Base-by-base conservation (phyloP, 2,113 vertebrate species). In the Datnioides undecimradiatus region DNA sequence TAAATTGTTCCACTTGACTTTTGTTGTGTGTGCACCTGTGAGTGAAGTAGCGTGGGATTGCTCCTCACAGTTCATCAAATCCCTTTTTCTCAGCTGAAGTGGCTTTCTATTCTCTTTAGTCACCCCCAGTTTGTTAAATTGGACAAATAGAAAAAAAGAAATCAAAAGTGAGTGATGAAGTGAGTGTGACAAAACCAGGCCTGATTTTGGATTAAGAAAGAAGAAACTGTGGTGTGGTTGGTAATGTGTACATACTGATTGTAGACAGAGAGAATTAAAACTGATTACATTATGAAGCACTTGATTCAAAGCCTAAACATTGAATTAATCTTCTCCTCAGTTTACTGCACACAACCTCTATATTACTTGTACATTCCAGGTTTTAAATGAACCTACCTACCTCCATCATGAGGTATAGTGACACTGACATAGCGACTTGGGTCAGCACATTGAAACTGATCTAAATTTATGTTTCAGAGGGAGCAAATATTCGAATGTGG, bases 401-500 rank as follows among this genome's bases (percentile, higher is more conserved):
- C n/a, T n/a, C n/a, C n/a, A n/a, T n/a, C n/a, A n/a, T n/a, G n/a
- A n/a, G n/a, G n/a, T n/a, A n/a, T n/a, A 67, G 2, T 2, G 66
- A 72, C 49, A 2, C 51, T 45, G 11, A 27, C 5, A 12, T 23
- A 13, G 34, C 21, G 17, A 33, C 14, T 14, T 31, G 7, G 8
- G 6, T 60, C 2, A 69, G 54, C 31, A 36, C 4, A 49, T 11
- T 69, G 3, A 79, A 31, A 72, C 29, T 29, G 8, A 27, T 16
- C 16, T 3, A 3, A 25, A 76, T 85, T 70, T 90, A 68, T 88
- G 59, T 65, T 79, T 33, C 81, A 98, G 97, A 96, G 90, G 94
- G 95, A 73, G 92, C 95, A 64, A 94, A 95, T 58, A 86, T 96
- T 73, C 94, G 95, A 58, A 94, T 96, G 86, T 95, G 97, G 94